phyloP scores from a whole-genome alignment of 2,113 vertebrate genomes.

The Paraplagusia blochii region DNA sequence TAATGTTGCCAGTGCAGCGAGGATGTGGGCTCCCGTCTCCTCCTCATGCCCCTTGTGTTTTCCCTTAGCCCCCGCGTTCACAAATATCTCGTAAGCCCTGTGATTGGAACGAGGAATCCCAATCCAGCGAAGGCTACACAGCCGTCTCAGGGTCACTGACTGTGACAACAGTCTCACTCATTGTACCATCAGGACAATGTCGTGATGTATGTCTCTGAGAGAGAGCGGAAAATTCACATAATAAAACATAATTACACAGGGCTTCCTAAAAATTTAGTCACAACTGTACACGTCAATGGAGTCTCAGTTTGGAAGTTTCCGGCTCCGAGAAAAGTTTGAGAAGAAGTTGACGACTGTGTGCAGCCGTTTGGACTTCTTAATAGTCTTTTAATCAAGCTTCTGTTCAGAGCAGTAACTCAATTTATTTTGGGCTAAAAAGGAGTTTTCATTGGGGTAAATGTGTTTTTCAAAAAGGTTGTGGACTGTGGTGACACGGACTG shows the following conservation, averaged over 20 bases:
- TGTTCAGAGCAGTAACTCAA: constrained; percentile 15
- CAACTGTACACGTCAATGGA: constrained; percentile 39
- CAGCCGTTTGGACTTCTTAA: constrained; percentile 42
- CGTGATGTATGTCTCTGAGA: constrained; percentile 39
- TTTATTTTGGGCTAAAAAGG: not conserved
- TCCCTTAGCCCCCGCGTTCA: constrained; percentile 47
- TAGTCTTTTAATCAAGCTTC: constrained; percentile 29
- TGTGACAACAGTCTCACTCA: constrained; percentile 58
- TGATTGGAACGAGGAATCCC: constrained; percentile 34
- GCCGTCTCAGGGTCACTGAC: constrained; percentile 50
- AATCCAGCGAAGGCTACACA: constrained; percentile 27
- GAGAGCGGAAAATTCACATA: constrained; percentile 37
- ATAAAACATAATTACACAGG: constrained; percentile 60
- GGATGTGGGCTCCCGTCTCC: constrained; percentile 58
- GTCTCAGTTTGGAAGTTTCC: constrained; percentile 49
- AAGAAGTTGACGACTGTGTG: constrained; percentile 39
- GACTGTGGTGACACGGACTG: not conserved
- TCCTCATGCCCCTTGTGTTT: constrained; percentile 53
- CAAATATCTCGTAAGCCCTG: constrained; percentile 49
- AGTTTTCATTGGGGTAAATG: not conserved
- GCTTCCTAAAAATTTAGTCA: constrained; percentile 62
- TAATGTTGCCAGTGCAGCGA: constrained; percentile 49
- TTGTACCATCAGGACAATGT: constrained; percentile 57
- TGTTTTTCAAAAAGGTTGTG: not conserved
- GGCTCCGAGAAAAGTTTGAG: constrained; percentile 38